Evolutionary conservation across 2,113 vertebrate genomes (phyloP).

Genomic region (Chelonoidis abingdonii): DNA sequence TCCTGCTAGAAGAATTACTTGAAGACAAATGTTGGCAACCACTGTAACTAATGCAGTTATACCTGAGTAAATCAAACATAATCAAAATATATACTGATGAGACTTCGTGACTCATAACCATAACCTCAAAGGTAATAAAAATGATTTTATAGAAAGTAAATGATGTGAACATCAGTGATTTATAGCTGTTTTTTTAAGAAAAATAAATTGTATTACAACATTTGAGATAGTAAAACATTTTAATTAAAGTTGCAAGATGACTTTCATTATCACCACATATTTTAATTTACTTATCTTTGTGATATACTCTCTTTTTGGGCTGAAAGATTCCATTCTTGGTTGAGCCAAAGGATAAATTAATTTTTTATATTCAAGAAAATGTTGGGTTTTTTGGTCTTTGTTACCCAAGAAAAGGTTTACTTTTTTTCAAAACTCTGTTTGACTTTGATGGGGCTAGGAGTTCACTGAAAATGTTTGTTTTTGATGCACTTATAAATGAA

Average conservation of each 20-base stretch:
- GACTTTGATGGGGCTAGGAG: neutral
- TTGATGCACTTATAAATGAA: neutral
- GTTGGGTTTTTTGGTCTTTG: neutral
- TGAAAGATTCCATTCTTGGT: neutral
- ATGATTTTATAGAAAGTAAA: conserved; percentile 69
- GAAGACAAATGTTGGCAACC: conserved; percentile 81
- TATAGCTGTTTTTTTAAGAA: conserved; percentile 42
- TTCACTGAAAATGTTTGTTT: neutral
- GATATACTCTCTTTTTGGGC: neutral
- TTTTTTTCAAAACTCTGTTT: neutral
- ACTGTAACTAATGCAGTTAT: conserved; percentile 83
- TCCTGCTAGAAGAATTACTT: conserved; percentile 72
- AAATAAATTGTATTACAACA: neutral
- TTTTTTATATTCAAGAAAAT: neutral
- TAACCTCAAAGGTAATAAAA: conserved; percentile 72
- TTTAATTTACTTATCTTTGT: neutral
- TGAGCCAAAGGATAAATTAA: neutral
- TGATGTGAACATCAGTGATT: conserved; percentile 68
- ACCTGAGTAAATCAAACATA: conserved; percentile 81
- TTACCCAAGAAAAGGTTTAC: neutral
- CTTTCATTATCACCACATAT: neutral
- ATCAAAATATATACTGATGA: conserved; percentile 79
- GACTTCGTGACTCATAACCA: conserved; percentile 61
- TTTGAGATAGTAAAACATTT: conserved; percentile 1
- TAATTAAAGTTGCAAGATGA: neutral